Conservation (phyloP, 1,140 invertebrate genomes). For the Drosophila mayri region DNA sequence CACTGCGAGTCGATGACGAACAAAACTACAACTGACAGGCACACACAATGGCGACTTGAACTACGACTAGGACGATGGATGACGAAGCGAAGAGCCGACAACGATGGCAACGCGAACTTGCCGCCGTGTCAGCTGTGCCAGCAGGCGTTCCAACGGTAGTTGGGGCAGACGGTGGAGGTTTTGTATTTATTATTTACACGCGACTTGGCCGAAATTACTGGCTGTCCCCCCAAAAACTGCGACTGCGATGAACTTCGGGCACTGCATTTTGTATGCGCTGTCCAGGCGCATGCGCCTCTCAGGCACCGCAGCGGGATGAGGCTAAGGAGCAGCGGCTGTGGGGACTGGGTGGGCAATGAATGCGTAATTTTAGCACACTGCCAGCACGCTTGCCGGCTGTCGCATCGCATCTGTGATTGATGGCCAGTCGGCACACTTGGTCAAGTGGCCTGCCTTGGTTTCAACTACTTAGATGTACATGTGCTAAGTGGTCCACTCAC, state of each 20-base stretch:
- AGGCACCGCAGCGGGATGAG: conserved; percentile 4
- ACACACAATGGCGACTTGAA: conserved; percentile 38
- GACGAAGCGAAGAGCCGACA: conserved; percentile 21
- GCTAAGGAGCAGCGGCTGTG: neutral
- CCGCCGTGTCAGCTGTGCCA: conserved; percentile 64
- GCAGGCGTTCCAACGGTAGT: conserved; percentile 6
- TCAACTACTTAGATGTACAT: conserved; percentile 24
- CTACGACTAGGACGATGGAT: conserved; percentile 26
- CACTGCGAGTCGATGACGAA: conserved; percentile 56
- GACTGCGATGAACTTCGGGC: conserved; percentile 24
- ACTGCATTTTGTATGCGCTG: conserved; percentile 42
- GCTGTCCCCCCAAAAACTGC: conserved; percentile 32
- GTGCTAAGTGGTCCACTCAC: conserved; percentile 62
- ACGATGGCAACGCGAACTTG: conserved; percentile 26
- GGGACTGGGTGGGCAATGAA: conserved; percentile 19
- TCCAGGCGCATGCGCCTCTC: conserved; percentile 39
- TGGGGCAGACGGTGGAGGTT: conserved; percentile 2
- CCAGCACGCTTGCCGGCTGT: conserved; percentile 29
- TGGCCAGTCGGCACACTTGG: conserved; percentile 23
- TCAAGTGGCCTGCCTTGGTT: conserved; percentile 13
- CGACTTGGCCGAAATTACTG: conserved; percentile 50
- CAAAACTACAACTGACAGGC: conserved; percentile 64
- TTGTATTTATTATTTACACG: conserved; percentile 70
- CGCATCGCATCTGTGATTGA: conserved; percentile 33
- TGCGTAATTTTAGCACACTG: conserved; percentile 44